Evolutionary conservation across 2,797 vertebrate genomes (phyloP).

Genomic region (Acrocephalus scirpaceus): DNA sequence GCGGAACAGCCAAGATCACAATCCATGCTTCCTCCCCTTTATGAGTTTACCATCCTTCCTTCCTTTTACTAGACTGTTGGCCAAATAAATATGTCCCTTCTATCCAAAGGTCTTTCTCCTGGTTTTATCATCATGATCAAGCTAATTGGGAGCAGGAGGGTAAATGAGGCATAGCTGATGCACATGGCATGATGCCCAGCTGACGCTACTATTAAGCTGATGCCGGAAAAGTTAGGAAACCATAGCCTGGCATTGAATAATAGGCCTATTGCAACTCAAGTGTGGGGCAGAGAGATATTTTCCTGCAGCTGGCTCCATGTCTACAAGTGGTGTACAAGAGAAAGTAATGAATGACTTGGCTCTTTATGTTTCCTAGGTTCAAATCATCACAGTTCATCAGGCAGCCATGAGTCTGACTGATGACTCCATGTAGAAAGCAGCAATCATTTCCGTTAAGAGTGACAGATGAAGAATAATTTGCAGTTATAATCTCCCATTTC

Average conservation of each 20-base stretch:
- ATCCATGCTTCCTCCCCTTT: constrained; percentile 57
- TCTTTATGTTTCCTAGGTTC: constrained; percentile 47
- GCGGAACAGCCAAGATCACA: constrained; percentile 59
- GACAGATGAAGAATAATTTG: constrained; percentile 22
- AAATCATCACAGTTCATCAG: constrained; percentile 49
- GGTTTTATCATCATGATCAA: constrained; percentile 57
- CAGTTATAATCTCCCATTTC: neutral
- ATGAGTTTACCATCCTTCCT: constrained; percentile 56
- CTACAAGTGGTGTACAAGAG: constrained; percentile 32
- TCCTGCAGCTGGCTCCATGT: constrained; percentile 66
- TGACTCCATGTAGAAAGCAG: constrained; percentile 43
- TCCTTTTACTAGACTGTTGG: constrained; percentile 48
- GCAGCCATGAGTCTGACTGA: constrained; percentile 28
- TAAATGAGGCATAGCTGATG: constrained; percentile 68
- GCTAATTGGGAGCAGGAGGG: constrained; percentile 66
- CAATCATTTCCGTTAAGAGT: constrained; percentile 2
- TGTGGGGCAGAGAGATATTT: constrained; percentile 62
- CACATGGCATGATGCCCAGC: constrained; percentile 42
- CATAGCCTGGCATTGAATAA: constrained; percentile 58
- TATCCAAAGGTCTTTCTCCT: constrained; percentile 56
- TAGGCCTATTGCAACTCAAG: constrained; percentile 64
- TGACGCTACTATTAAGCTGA: constrained; percentile 54
- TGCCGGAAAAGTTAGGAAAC: constrained; percentile 72
- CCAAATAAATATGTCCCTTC: constrained; percentile 68
- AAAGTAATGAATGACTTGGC: constrained; percentile 65